Evolutionary conservation across 2,888 invertebrate species (phyloP).

Genomic region (Thalpophila matura): DNA sequence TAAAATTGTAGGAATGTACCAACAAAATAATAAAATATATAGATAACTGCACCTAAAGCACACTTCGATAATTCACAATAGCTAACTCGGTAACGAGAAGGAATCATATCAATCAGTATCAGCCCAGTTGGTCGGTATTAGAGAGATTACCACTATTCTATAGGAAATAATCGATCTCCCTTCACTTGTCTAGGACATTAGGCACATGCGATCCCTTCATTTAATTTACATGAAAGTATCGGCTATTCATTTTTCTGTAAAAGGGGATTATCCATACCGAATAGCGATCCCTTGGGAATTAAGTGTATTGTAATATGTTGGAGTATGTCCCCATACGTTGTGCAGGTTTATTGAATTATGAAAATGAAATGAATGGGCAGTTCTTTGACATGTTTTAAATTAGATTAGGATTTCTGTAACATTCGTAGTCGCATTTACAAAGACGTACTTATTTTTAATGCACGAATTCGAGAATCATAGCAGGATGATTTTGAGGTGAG

Average conservation of each 20-base stretch:
- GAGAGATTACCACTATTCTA: constrained; percentile 69
- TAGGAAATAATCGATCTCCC: constrained; percentile 75
- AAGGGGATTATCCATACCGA: constrained; percentile 86
- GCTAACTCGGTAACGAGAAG: constrained; percentile 27
- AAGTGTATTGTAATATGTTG: constrained; percentile 76
- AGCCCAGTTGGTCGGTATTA: constrained; percentile 77
- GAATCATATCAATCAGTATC: constrained; percentile 54
- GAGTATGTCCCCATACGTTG: constrained; percentile 65
- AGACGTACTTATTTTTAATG: too few relatives aligned
- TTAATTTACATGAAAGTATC: constrained; percentile 88
- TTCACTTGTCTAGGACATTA: constrained; percentile 69
- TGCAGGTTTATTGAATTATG: constrained; percentile 52
- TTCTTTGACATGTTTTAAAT: constrained; percentile 2
- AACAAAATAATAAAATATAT: too few relatives aligned
- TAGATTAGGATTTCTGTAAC: not conserved
- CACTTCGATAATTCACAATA: not conserved
- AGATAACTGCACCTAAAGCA: not conserved
- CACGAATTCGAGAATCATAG: too few relatives aligned
- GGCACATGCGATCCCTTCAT: constrained; percentile 80
- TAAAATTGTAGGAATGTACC: too few relatives aligned
- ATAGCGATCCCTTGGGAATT: constrained; percentile 84
- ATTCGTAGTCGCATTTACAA: too few relatives aligned
- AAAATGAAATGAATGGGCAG: constrained; percentile 40
- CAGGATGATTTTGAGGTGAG: too few relatives aligned
- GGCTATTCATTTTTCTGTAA: constrained; percentile 87